Evolutionary conservation across 2,797 vertebrate genomes (phyloP).

Genomic region (Sebastes matsubarae): DNA sequence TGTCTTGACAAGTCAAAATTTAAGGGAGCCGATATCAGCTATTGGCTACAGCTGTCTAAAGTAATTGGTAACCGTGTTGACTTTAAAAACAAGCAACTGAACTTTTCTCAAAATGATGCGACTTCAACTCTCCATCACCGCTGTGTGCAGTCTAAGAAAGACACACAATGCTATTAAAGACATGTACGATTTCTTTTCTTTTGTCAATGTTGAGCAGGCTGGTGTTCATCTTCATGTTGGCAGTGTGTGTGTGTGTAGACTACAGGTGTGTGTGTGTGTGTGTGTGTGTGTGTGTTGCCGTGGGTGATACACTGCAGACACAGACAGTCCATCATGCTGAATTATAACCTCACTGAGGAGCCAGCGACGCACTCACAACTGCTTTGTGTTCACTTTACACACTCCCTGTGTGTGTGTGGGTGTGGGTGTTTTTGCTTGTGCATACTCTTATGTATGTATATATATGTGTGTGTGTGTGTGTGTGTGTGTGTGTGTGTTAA

Average conservation of each 20-base stretch:
- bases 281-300: conserved; percentile 37
- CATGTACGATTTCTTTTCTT: conserved; percentile 12
- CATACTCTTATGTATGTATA: not conserved
- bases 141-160: not conserved
- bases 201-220: conserved; percentile 24
- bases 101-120: not conserved
- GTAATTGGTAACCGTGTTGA: not conserved
- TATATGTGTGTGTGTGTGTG: not conserved
- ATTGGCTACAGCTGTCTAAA: not conserved
- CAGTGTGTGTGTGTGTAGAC: conserved; percentile 22
- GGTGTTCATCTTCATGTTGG: conserved; percentile 38
- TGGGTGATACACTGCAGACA: conserved; percentile 64
- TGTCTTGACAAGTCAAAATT: not conserved
- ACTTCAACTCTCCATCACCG: not conserved
- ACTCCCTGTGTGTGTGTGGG: conserved; percentile 12
- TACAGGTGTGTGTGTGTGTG: conserved; percentile 27
- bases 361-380: conserved; percentile 41
- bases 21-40: not conserved
- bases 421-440: conserved; percentile 36
- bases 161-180: not conserved
- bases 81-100: not conserved
- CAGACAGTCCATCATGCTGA: conserved; percentile 70
- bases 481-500: conserved; percentile 36
- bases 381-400: conserved; percentile 63
- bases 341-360: conserved; percentile 67